Evolutionary conservation across 2,888 invertebrate genomes (phyloP).

Genomic region (Lepas anatifera): DNA sequence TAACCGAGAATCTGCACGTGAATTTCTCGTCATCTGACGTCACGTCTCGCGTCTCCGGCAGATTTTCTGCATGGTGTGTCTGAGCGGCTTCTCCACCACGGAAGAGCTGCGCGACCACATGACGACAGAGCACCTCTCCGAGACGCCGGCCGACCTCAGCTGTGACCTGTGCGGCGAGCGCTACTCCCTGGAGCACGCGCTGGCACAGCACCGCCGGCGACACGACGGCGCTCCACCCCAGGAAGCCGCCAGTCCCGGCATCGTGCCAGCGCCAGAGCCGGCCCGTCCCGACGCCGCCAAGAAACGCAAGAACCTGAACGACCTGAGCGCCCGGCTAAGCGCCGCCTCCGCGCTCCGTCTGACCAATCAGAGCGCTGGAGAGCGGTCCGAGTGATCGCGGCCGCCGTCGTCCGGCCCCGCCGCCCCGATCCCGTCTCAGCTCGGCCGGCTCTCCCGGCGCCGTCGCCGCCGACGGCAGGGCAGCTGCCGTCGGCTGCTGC

Average conservation of each 20-base stretch:
- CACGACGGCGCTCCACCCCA: no score
- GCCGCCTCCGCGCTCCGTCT: not conserved
- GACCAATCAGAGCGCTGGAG: not conserved
- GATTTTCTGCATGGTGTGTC: conserved; percentile 25
- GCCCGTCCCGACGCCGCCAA: not conserved
- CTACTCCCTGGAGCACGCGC: conserved; percentile 87
- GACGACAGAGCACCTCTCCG: conserved; percentile 14
- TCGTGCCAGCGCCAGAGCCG: not conserved
- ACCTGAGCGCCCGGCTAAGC: conserved; percentile 6
- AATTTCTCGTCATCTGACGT: no score
- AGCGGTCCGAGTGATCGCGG: not conserved
- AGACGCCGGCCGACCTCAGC: not conserved
- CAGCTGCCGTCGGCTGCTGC: no score
- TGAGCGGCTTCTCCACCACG: conserved; percentile 19
- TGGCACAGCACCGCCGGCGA: conserved; percentile 62
- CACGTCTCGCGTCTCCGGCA: conserved; percentile 10
- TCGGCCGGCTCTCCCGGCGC: not conserved
- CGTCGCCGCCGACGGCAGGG: no score
- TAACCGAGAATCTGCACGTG: no score
- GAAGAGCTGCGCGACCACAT: conserved; percentile 23
- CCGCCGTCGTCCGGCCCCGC: not conserved
- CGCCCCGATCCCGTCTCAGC: not conserved
- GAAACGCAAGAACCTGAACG: not conserved
- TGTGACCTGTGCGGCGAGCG: conserved; percentile 43
- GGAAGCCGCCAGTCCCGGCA: no score